Conservation (phyloP, 2,113 vertebrate species). For the Capricornis sumatraensis region DNA sequence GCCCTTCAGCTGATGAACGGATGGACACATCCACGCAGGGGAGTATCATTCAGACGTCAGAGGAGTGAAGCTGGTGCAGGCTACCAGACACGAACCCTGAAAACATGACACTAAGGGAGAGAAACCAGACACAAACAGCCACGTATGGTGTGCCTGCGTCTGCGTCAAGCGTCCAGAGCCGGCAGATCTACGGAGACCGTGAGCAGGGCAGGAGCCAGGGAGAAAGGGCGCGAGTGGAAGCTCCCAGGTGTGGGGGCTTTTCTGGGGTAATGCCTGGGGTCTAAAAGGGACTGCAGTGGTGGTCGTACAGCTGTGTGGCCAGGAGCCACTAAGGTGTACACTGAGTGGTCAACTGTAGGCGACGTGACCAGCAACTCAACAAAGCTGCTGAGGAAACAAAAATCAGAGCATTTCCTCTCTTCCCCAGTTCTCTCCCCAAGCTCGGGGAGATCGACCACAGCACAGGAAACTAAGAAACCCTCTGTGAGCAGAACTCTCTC, state of each 20-base stretch:
- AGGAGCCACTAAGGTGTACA: background rate
- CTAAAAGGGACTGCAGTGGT: background rate
- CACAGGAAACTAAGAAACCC: background rate
- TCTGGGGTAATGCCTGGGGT: background rate
- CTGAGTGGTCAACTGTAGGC: fast-evolving
- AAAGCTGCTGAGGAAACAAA: background rate
- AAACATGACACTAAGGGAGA: background rate
- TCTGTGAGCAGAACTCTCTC: background rate
- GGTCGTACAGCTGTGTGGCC: fast-evolving
- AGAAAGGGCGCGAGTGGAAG: background rate
- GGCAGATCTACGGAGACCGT: background rate
- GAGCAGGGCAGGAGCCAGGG: background rate
- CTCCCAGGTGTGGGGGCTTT: background rate
- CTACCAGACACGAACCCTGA: background rate
- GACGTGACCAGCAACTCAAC: background rate
- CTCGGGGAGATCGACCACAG: background rate
- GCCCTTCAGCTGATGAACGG: fast-evolving
- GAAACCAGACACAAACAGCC: background rate
- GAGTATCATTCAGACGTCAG: background rate
- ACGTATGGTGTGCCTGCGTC: fast-evolving
- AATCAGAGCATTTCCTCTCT: background rate
- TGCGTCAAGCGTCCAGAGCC: background rate
- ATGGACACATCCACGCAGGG: background rate
- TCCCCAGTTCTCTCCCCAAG: background rate
- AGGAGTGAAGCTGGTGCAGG: background rate